A percentile compares a stretch with the other conserved stretches of the same genome.
These are phyloP conservation scores for Crypturellus tataupa DNA, from an alignment of 2,797 vertebrate genomes.

Conservation along the genomic window DNA sequence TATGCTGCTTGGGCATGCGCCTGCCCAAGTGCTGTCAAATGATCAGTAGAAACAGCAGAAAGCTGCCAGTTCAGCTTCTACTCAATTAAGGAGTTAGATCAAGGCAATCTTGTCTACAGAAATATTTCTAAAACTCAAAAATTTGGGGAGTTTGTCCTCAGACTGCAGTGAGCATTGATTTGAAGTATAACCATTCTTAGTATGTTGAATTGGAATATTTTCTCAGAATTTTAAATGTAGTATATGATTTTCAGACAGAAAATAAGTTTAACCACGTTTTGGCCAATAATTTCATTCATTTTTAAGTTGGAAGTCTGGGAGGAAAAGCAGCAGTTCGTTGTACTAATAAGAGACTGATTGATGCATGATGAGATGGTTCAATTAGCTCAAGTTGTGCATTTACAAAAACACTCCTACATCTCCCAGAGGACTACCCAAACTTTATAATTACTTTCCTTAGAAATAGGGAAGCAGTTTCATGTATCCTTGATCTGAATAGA, in stretches of 20 bases:
- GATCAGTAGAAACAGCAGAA: neutral
- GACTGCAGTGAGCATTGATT: neutral
- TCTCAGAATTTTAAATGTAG: neutral
- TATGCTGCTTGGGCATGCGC: no score
- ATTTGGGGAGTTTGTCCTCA: neutral
- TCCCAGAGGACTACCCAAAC: neutral
- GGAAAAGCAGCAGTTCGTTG: neutral
- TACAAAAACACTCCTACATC: neutral
- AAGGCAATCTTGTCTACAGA: neutral
- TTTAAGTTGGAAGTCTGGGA: neutral
- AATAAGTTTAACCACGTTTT: neutral
- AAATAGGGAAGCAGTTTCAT: neutral
- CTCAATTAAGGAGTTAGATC: neutral
- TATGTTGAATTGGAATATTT: neutral
- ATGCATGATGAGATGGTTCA: neutral
- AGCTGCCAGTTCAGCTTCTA: neutral
- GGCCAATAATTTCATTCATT: neutral
- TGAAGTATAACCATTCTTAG: fast-evolving
- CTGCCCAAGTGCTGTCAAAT: neutral
- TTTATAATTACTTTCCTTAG: neutral
- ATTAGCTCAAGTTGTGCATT: neutral
- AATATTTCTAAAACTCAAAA: neutral
- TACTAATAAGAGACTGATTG: neutral
- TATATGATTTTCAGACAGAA: no score
- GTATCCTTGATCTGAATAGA: neutral